phyloP scores from a whole-genome alignment of 2,113 vertebrate genomes.

The Axis porcinus region DNA sequence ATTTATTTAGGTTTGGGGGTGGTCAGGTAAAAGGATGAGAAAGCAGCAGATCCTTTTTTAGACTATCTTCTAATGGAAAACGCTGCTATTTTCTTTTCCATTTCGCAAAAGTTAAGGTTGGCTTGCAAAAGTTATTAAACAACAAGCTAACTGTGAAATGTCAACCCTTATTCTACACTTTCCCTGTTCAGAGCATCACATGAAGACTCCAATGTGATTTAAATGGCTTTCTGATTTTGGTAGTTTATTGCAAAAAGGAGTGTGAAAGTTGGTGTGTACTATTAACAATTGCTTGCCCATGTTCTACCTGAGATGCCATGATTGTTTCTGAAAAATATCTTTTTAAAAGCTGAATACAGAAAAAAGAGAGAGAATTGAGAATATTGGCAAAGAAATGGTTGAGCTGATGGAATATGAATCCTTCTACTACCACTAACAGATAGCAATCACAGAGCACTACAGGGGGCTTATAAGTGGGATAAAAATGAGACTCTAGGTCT shows the following conservation, averaged over 20 bases:
- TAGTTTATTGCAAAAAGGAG: constrained; percentile 77
- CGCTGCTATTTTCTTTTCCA: constrained; percentile 42
- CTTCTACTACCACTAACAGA: neutral
- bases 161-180: constrained; percentile 82
- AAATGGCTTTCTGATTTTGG: constrained; percentile 77
- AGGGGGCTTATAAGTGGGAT: neutral
- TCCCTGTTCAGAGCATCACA: constrained; percentile 59
- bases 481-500: neutral
- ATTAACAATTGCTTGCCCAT: constrained; percentile 83
- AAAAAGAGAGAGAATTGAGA: neutral
- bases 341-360: constrained; percentile 87
- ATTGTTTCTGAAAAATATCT: constrained; percentile 84
- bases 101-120: constrained; percentile 77
- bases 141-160: constrained; percentile 75
- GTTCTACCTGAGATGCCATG: constrained; percentile 85
- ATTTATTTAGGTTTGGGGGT: neutral
- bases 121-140: neutral
- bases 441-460: neutral
- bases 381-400: neutral
- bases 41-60: constrained; percentile 32
- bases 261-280: constrained; percentile 82
- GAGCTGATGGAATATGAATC: neutral
- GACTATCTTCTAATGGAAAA: constrained; percentile 65
- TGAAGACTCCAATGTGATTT: constrained; percentile 75
- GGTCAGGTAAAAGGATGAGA: neutral